Evolutionary conservation across 2,797 vertebrate genomes (phyloP).

Genomic region (Ciconia nigra): DNA sequence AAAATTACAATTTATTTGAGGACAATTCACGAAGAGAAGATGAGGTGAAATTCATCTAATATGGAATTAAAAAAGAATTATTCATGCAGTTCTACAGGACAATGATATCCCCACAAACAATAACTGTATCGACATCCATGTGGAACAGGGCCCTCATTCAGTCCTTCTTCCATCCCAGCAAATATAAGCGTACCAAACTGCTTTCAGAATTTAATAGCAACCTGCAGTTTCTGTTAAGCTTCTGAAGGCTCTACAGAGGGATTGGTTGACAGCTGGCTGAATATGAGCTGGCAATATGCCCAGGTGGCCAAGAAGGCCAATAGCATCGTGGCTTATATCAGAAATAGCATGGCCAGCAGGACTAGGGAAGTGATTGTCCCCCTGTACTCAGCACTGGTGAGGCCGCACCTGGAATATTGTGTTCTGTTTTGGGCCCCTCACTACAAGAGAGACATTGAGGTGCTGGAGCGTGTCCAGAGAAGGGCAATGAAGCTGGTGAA

Average conservation of each 20-base stretch:
- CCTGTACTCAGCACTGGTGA: not conserved
- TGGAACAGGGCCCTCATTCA: not conserved
- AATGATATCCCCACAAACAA: not conserved
- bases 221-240: not conserved
- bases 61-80: constrained; percentile 32
- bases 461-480: not conserved
- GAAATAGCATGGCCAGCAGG: not conserved
- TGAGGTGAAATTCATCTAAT: constrained; percentile 35
- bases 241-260: not conserved
- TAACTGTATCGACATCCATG: not conserved
- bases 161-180: not conserved
- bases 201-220: not conserved
- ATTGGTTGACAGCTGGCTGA: not conserved
- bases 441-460: not conserved
- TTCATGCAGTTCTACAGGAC: not conserved
- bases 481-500: too few relatives aligned
- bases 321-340: not conserved
- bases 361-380: rapidly evolving
- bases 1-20: constrained; percentile 37
- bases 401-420: not conserved
- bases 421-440: not conserved
- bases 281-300: not conserved
- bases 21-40: not conserved
- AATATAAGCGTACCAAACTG: not conserved
- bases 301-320: not conserved